Percentiles rank a stretch among this genome's conserved stretches.
Conservation (phyloP, 1,140 invertebrate genomes). For the Dendroctonus valens region DNA sequence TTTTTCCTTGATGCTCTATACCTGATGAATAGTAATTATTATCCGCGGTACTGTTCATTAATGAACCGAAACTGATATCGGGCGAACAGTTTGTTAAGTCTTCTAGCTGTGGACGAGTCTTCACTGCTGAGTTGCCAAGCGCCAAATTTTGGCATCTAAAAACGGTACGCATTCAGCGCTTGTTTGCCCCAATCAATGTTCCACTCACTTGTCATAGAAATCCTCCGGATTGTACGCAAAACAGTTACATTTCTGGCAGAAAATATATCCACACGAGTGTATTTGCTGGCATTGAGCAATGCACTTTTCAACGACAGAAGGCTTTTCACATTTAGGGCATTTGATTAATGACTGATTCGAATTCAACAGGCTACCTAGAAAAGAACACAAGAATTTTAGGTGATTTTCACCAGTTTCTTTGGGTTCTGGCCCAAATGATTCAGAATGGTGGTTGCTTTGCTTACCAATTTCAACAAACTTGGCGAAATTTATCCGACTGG, state of each 20-base stretch:
- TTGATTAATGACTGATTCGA: slow-evolving; percentile 38
- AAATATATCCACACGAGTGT: slow-evolving; percentile 39
- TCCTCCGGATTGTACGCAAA: slow-evolving; percentile 36
- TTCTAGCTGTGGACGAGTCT: slow-evolving; percentile 5
- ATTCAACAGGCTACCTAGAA: slow-evolving; percentile 33
- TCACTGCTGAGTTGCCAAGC: slow-evolving; percentile 6
- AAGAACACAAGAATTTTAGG: slow-evolving; percentile 6
- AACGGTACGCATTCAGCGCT: not conserved
- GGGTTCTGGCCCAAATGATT: not conserved
- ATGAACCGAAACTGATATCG: slow-evolving; percentile 17
- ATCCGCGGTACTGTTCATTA: slow-evolving; percentile 22
- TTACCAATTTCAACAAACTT: slow-evolving; percentile 36
- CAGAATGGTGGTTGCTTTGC: not conserved
- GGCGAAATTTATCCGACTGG: slow-evolving; percentile 28
- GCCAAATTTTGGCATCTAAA: slow-evolving; percentile 22
- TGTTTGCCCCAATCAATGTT: not conserved
- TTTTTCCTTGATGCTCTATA: slow-evolving; percentile 12
- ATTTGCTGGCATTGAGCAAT: slow-evolving; percentile 42
- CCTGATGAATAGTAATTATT: slow-evolving; percentile 24
- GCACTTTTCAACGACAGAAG: slow-evolving; percentile 39
- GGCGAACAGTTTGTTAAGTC: slow-evolving; percentile 23
- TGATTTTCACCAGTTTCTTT: not conserved
- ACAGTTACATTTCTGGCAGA: slow-evolving; percentile 40
- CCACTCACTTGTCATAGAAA: slow-evolving; percentile 39
- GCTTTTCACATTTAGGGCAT: slow-evolving; percentile 38